A percentile compares a stretch with the other conserved stretches of the same genome.
These are phyloP conservation scores for Caerostris extrusa DNA, from an alignment of 1,140 invertebrate species.

Conservation along the genomic window DNA sequence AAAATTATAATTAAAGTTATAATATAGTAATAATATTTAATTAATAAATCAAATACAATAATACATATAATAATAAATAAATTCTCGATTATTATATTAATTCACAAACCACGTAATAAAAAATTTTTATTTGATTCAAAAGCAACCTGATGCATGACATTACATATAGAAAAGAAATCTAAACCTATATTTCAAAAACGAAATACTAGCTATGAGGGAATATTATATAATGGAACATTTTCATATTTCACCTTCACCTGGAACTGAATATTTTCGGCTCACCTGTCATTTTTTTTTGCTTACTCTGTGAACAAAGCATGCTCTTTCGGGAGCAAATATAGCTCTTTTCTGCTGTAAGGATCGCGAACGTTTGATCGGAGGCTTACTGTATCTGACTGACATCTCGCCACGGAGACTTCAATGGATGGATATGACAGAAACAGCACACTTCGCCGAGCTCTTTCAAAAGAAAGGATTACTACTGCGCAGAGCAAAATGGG, in stretches of 20 bases:
- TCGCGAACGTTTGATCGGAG: not conserved
- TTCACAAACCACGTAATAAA: no score
- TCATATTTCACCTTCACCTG: not conserved
- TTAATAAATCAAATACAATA: no score
- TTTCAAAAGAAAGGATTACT: not conserved
- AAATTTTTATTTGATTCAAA: no score
- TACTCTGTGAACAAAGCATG: not conserved
- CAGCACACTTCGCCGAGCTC: not conserved
- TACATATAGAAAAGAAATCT: no score
- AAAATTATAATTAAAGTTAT: no score
- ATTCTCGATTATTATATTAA: no score
- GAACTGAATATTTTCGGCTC: not conserved
- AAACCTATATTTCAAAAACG: no score
- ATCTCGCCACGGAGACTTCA: not conserved
- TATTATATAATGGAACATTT: not conserved
- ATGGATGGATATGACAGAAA: not conserved
- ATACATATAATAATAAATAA: no score
- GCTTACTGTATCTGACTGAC: not conserved
- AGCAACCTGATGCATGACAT: no score
- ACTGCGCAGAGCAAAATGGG: not conserved
- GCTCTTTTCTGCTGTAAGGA: not conserved
- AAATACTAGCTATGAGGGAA: no score
- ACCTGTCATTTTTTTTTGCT: not conserved
- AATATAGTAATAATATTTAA: no score
- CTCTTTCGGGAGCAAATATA: not conserved